phyloP scores from a whole-genome alignment of 2,888 invertebrate genomes.

The Diarsia mendica region DNA sequence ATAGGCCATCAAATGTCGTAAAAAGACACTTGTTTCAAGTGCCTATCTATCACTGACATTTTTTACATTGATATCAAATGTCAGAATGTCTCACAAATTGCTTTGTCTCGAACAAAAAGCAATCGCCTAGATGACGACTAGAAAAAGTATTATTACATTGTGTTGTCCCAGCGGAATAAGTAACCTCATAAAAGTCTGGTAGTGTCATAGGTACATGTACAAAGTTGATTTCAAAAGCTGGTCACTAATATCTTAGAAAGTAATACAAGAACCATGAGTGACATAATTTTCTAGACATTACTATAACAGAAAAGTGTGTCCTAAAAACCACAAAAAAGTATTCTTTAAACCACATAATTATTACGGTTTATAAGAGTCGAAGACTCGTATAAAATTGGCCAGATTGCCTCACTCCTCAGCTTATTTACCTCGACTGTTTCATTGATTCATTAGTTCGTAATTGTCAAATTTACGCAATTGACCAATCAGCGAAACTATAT shows the following conservation, averaged over 20 bases:
- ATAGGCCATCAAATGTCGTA: slow-evolving; percentile 8
- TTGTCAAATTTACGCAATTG: no score
- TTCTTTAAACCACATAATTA: no score
- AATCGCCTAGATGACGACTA: slow-evolving; percentile 12
- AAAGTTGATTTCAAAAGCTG: slow-evolving; percentile 1
- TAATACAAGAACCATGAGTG: neutral
- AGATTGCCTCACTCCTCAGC: no score
- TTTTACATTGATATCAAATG: slow-evolving; percentile 16
- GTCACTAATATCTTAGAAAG: neutral
- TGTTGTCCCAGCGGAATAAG: slow-evolving; percentile 5
- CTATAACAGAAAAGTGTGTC: no score
- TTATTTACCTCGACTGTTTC: no score
- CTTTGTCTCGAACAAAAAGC: slow-evolving; percentile 25
- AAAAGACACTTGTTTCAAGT: slow-evolving; percentile 3
- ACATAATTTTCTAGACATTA: neutral
- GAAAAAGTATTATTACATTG: slow-evolving; percentile 7
- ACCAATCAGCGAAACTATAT: no score
- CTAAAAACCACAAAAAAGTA: no score
- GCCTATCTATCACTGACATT: slow-evolving; percentile 20
- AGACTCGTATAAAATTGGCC: no score
- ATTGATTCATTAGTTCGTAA: no score
- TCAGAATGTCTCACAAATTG: slow-evolving; percentile 14
- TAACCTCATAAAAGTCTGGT: neutral
- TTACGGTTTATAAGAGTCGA: no score
- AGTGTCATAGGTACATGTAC: neutral